phyloP scores from a whole-genome alignment of 2,888 invertebrate genomes.

The Lordiphosa andalusiaca region DNA sequence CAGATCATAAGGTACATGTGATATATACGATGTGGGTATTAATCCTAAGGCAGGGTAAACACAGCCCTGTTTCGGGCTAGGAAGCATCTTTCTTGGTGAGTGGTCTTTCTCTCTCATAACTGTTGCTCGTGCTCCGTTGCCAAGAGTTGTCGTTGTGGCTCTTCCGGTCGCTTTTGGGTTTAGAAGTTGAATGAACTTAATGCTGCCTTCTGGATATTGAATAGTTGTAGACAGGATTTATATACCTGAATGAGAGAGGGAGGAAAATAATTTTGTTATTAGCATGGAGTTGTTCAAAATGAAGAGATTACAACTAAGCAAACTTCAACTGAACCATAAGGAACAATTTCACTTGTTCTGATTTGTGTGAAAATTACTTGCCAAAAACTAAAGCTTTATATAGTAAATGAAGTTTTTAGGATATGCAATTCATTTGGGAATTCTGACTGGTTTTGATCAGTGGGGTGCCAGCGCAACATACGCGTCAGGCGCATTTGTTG shows the following conservation, averaged over 20 bases:
- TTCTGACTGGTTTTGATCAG: no score
- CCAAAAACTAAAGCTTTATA: no score
- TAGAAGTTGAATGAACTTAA: constrained; percentile 10
- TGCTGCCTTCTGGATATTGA: constrained; percentile 30
- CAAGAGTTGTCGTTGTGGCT: constrained; percentile 9
- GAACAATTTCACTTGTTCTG: no score
- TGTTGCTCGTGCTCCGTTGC: constrained; percentile 49
- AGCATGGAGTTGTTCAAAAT: no score
- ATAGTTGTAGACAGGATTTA: constrained; percentile 17
- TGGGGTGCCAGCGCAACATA: no score
- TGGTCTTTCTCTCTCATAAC: constrained; percentile 95
- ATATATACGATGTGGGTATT: constrained; percentile 81
- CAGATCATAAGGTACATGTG: constrained; percentile 86
- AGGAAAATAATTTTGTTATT: no score
- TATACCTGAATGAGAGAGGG: constrained; percentile 37
- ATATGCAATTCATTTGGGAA: no score
- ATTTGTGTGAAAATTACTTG: no score
- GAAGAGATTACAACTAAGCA: no score
- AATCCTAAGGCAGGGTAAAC: constrained; percentile 85
- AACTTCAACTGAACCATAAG: no score
- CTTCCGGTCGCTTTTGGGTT: constrained; percentile 10
- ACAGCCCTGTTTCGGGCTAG: constrained; percentile 88
- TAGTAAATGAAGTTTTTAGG: no score
- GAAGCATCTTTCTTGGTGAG: constrained; percentile 92
- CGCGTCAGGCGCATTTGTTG: no score